Conservation (phyloP, 1,140 invertebrate species). For the Drosophila yakuba region DNA sequence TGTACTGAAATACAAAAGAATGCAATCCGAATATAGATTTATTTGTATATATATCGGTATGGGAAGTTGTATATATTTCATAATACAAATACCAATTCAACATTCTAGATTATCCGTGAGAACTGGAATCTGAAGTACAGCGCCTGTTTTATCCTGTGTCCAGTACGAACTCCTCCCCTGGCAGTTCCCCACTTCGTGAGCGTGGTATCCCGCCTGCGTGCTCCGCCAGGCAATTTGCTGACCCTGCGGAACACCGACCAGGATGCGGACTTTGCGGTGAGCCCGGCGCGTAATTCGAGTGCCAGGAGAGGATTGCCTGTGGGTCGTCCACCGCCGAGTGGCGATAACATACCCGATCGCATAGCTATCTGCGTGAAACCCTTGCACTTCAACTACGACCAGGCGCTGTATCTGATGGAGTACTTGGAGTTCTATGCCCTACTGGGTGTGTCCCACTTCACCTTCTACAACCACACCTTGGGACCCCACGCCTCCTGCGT, state of each 20-base stretch:
- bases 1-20: too few relatives aligned
- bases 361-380: conserved; percentile 97
- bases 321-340: conserved; percentile 55
- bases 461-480: conserved; percentile 96
- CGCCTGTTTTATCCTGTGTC: conserved; percentile 94
- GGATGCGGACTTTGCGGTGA: conserved; percentile 74
- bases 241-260: conserved; percentile 86
- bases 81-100: too few relatives aligned
- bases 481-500: conserved; percentile 91
- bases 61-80: too few relatives aligned
- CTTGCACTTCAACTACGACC: conserved; percentile 94
- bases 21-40: too few relatives aligned
- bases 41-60: too few relatives aligned
- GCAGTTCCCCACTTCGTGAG: conserved; percentile 89
- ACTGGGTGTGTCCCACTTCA: conserved; percentile 94
- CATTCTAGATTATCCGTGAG: conserved; percentile 91
- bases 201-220: conserved; percentile 87
- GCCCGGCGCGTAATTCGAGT: not conserved
- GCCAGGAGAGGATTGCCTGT: conserved; percentile 8
- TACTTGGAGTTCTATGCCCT: conserved; percentile 96
- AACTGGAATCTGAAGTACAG: conserved; percentile 98
- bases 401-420: conserved; percentile 93
- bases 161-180: conserved; percentile 87
- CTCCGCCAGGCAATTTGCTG: conserved; percentile 88
- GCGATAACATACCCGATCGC: conserved; percentile 85